phyloP scores from a whole-genome alignment of 2,113 vertebrate genomes.

The Glaucomys volans region DNA sequence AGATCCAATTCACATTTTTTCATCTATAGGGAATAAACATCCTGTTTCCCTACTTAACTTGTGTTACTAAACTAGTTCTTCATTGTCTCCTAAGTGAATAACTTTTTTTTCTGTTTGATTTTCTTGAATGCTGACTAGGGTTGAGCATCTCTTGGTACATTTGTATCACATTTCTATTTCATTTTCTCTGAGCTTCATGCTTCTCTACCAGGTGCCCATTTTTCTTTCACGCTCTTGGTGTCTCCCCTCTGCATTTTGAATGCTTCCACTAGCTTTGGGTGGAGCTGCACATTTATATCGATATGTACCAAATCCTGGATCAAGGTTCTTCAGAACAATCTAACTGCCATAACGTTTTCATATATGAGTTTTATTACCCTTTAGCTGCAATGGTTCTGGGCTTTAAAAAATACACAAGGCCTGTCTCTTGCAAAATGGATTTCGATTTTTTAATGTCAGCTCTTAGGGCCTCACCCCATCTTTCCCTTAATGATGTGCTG shows the following conservation, averaged over 20 bases:
- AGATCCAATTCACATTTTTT: not conserved
- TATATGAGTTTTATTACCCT: constrained; percentile 61
- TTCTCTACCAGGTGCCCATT: not conserved
- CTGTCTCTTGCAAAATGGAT: constrained; percentile 56
- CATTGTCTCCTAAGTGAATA: not conserved
- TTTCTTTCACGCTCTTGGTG: not conserved
- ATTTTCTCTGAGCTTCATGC: not conserved
- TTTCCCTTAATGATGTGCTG: not conserved
- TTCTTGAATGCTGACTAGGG: not conserved
- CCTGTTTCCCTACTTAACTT: not conserved
- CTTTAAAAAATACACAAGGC: constrained; percentile 62
- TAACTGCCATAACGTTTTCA: constrained; percentile 34
- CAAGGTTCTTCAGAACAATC: constrained; percentile 1
- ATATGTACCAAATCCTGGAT: constrained; percentile 25
- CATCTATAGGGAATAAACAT: not conserved
- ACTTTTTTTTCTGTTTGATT: not conserved
- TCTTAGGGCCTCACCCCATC: constrained; percentile 8
- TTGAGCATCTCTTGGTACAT: not conserved
- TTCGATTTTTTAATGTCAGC: constrained; percentile 28
- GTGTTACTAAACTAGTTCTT: not conserved
- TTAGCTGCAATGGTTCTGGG: not conserved
- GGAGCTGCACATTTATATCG: constrained; percentile 14
- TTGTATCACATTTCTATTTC: not conserved
- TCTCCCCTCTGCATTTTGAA: not conserved
- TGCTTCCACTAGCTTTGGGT: not conserved